Evolutionary conservation across 2,113 vertebrate genomes (phyloP).

Genomic region (Zapus hudsonius): DNA sequence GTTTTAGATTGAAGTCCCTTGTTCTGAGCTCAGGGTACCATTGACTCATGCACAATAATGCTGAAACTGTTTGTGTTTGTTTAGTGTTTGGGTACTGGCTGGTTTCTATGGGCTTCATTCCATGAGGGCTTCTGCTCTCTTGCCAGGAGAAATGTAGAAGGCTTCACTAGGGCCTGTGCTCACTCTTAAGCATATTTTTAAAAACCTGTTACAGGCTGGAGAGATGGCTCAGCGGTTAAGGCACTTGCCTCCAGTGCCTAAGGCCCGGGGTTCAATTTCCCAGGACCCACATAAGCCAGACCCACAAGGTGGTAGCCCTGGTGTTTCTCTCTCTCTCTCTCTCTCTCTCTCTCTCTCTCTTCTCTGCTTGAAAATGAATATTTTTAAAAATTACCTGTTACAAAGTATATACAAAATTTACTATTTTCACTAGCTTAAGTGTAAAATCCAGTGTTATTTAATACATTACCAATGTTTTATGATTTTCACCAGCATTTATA

Average conservation of each 20-base stretch:
- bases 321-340: no score
- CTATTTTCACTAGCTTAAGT: constrained; percentile 40
- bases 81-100: constrained; percentile 56
- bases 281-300: no score
- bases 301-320: no score
- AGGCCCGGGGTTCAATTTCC: no score
- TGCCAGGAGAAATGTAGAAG: constrained; percentile 31
- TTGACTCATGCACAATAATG: constrained; percentile 52
- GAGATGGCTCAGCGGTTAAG: no score
- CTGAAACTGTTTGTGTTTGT: constrained; percentile 62
- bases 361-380: no score
- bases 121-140: not conserved
- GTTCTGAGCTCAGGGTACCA: constrained; percentile 34
- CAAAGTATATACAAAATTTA: constrained; percentile 18
- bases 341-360: no score
- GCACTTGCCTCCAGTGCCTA: no score
- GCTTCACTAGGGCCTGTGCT: not conserved
- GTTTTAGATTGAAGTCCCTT: constrained; percentile 54
- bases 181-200: constrained; percentile 9
- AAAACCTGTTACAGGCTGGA: no score
- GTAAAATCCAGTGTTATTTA: not conserved
- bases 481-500: constrained; percentile 3
- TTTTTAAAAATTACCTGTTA: no score
- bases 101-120: constrained; percentile 42
- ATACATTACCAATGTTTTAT: not conserved